phyloP scores from a whole-genome alignment of 2,888 invertebrate genomes.

The Chloroclysta siterata region DNA sequence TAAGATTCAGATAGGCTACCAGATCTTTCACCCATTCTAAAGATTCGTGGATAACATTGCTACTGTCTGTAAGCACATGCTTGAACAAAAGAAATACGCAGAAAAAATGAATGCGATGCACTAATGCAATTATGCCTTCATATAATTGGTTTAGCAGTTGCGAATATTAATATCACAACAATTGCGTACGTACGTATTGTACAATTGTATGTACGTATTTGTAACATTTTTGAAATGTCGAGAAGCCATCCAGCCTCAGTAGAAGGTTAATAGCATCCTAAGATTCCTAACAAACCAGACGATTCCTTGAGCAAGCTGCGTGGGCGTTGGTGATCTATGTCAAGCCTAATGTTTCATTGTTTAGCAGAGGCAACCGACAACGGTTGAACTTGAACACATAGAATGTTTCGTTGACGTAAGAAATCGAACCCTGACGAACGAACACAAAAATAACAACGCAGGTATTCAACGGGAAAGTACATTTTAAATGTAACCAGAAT shows the following conservation, averaged over 20 bases:
- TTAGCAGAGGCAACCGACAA: constrained; percentile 49
- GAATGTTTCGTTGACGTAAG: constrained; percentile 40
- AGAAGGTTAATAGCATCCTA: constrained; percentile 23
- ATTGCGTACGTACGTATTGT: too few species aligned
- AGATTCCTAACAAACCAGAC: constrained; percentile 29
- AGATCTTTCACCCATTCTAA: constrained; percentile 50
- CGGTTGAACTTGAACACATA: constrained; percentile 76
- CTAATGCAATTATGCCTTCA: constrained; percentile 67
- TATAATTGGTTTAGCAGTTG: constrained; percentile 67
- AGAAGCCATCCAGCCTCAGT: not conserved
- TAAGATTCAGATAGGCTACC: constrained; percentile 46
- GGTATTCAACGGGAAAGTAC: not conserved
- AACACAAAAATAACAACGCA: not conserved
- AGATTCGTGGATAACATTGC: constrained; percentile 20
- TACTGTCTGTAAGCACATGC: constrained; percentile 11
- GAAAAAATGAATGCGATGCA: constrained; percentile 45
- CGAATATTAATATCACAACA: constrained; percentile 14
- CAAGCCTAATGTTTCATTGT: constrained; percentile 73
- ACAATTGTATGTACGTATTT: too few species aligned
- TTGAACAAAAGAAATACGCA: constrained; percentile 45
- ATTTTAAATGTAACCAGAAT: not conserved
- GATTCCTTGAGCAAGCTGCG: constrained; percentile 51
- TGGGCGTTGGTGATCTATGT: constrained; percentile 64
- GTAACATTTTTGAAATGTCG: not conserved
- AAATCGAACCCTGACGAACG: constrained; percentile 6